Evolutionary conservation across 2,797 vertebrate species (phyloP).

Genomic region (Sylvia borin): DNA sequence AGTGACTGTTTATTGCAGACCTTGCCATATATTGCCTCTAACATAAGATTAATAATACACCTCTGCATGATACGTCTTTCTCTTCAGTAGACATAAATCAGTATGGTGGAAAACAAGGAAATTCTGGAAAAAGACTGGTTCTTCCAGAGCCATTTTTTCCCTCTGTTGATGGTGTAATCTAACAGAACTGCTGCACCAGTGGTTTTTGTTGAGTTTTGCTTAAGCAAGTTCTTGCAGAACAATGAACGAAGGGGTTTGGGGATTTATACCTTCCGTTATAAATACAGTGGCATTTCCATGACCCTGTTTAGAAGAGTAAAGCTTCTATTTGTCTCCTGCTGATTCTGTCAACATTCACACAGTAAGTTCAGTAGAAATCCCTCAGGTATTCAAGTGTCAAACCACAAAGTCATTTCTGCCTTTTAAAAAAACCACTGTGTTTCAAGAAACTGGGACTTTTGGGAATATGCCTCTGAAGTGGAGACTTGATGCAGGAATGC

Average conservation of each 20-base stretch:
- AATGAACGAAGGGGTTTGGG: slow-evolving; percentile 35
- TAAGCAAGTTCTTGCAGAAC: slow-evolving; percentile 37
- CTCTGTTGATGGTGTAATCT: neutral
- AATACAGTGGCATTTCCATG: slow-evolving; percentile 43
- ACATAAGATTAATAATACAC: neutral
- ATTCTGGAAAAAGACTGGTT: neutral
- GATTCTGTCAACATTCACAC: slow-evolving; percentile 59
- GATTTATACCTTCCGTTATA: slow-evolving; percentile 21
- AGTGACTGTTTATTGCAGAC: neutral
- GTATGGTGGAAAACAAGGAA: neutral
- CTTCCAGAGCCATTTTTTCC: neutral
- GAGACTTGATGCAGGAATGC: neutral
- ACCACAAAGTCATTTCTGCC: slow-evolving; percentile 50
- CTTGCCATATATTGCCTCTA: neutral
- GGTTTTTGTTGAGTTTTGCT: neutral
- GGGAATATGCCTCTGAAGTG: slow-evolving; percentile 46
- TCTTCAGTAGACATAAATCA: neutral
- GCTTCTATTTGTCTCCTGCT: slow-evolving; percentile 59
- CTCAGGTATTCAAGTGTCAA: slow-evolving; percentile 48
- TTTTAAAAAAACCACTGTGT: slow-evolving; percentile 48
- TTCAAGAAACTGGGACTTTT: slow-evolving; percentile 35
- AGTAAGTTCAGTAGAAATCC: slow-evolving; percentile 47
- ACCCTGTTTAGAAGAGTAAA: slow-evolving; percentile 64
- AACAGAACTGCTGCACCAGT: slow-evolving; percentile 22
- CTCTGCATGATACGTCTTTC: neutral